phyloP scores from a whole-genome alignment of 2,888 invertebrate genomes.

The Sinelater perroti region DNA sequence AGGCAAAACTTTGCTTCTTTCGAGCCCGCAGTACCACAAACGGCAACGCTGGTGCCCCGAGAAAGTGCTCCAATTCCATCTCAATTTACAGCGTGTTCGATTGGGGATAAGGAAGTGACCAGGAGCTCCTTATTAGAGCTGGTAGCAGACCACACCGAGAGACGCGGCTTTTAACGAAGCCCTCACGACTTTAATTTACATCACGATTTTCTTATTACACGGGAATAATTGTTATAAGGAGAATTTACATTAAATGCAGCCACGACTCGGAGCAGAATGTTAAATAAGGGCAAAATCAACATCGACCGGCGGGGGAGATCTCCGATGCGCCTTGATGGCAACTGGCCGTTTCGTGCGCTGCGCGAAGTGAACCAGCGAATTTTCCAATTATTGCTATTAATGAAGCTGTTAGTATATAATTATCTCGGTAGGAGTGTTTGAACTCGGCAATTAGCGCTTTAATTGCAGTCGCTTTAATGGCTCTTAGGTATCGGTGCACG shows the following conservation, averaged over 20 bases:
- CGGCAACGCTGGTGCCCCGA: too few relatives aligned
- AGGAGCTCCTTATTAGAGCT: conserved; percentile 30
- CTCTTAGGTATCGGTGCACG: background rate
- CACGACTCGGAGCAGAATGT: conserved; percentile 41
- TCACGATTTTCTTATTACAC: conserved; percentile 47
- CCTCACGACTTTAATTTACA: conserved; percentile 51
- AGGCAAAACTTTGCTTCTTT: too few relatives aligned
- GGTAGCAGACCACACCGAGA: conserved; percentile 35
- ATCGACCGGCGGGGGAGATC: conserved; percentile 6
- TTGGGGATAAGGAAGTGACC: conserved; percentile 29
- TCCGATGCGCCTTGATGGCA: background rate
- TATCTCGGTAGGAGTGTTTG: conserved; percentile 9
- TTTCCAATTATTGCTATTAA: conserved; percentile 15
- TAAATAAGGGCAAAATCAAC: conserved; percentile 11
- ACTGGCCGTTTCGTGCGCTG: background rate
- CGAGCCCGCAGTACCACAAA: too few relatives aligned
- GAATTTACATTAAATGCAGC: conserved; percentile 50
- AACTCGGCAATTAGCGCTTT: conserved; percentile 3
- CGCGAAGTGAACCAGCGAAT: background rate
- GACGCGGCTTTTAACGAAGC: conserved; percentile 34
- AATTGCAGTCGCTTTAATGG: background rate
- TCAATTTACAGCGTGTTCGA: conserved; percentile 9
- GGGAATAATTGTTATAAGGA: conserved; percentile 50
- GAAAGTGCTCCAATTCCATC: conserved; percentile 5
- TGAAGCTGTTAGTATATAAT: conserved; percentile 9